Base-by-base conservation (phyloP, 64 coral and sea anemone species). In the Anthopleura sola region DNA sequence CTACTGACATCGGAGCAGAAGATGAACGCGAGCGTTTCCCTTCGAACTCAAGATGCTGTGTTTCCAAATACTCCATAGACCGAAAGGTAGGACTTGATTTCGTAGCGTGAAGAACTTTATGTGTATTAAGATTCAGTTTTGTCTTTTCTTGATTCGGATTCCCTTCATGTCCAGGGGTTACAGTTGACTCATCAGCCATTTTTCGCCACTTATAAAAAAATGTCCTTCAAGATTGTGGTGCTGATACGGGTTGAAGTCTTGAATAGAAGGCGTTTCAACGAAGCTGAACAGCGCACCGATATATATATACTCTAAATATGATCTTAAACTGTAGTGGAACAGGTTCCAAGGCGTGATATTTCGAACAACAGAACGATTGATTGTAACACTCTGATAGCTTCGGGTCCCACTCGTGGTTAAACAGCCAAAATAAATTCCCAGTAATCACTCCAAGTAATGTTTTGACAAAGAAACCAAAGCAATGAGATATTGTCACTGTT, bases 71-170 rank as follows among this genome's bases (percentile, higher is more conserved):
- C 18, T 83, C 49, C 82, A 7, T 83, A 54, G 49, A 56, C 15
- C 50, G 82, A 83, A 83, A 83, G 15, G 51, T 56, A 60, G 82
- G 82, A 16, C 37, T 83, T 32, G 82, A 83, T 18, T 83, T 83
- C 9, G 82, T 83, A 31, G 18, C 15, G 28, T 83, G 82, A 10
- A 83, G 50, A 57, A 51, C 51, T 60, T 13, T 60, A 36, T 83
- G 48, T 6, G 48, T 29, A 32, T 71, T 71, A 32, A 53, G 37
- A 21, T 48, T 14, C 0, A 24, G 2, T 44, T 46, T 3, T 13
- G 66, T 29, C 4, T 11, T 32, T 34, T 71, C 66, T 29, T 71
- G 66, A 3, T 62, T n/a, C 12, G 11, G 1, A 13, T 53, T 53
- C 6, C 21, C 21, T 31, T 32, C 29, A 16, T 31, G 12, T 7